phyloP scores from a whole-genome alignment of 2,797 vertebrate species.

The Morus bassanus region DNA sequence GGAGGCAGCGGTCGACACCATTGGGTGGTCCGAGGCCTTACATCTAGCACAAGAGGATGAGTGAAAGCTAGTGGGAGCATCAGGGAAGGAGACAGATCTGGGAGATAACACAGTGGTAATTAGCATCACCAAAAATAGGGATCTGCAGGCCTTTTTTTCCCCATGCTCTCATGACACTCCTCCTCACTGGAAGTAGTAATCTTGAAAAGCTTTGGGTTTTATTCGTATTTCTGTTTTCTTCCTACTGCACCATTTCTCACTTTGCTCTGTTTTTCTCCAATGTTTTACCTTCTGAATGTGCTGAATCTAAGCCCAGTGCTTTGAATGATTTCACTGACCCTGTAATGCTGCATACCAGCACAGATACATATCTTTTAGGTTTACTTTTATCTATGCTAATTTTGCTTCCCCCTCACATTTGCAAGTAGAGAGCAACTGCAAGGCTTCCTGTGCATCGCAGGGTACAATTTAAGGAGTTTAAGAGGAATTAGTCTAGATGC shows the following conservation, averaged over 20 bases:
- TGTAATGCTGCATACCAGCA: background rate
- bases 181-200: slow-evolving; percentile 43
- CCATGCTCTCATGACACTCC: slow-evolving; percentile 5
- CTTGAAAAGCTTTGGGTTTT: background rate
- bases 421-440: slow-evolving; percentile 3
- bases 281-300: slow-evolving; percentile 7
- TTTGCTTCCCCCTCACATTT: slow-evolving; percentile 38
- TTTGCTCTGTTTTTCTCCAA: background rate
- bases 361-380: background rate
- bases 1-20: rapidly evolving
- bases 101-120: background rate
- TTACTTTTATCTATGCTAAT: slow-evolving; percentile 45
- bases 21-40: background rate
- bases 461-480: background rate
- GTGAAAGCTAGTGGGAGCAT: background rate
- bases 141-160: background rate
- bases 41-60: background rate
- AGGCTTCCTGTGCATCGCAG: background rate
- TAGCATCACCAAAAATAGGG: slow-evolving; percentile 20
- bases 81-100: background rate
- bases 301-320: background rate
- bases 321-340: slow-evolving; percentile 30
- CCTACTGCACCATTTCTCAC: background rate
- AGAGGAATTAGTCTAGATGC: background rate
- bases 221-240: slow-evolving; percentile 21